phyloP scores from a whole-genome alignment of 1,140 invertebrate species.

The Hypothenemus hampei region DNA sequence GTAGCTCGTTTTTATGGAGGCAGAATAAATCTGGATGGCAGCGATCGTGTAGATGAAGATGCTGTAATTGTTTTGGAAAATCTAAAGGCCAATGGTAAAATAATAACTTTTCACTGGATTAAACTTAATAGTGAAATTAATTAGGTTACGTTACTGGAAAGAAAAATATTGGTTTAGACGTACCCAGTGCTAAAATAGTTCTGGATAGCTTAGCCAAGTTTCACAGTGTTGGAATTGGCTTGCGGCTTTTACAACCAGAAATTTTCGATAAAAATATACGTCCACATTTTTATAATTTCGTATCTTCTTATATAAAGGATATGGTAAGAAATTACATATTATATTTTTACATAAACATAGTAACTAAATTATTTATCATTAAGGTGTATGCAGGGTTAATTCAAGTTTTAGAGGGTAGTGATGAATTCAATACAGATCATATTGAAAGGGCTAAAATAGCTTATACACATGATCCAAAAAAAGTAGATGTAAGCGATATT shows the following conservation, averaged over 20 bases:
- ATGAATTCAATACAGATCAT: too few relatives aligned
- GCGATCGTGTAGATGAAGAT: not conserved
- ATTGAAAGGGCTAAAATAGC: too few relatives aligned
- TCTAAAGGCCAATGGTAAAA: not conserved
- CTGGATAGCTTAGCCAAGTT: not conserved
- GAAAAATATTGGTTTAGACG: not conserved
- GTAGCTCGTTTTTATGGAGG: not conserved
- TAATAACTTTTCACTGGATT: not conserved
- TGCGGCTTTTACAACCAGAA: not conserved
- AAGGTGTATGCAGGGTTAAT: too few relatives aligned
- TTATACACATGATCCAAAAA: too few relatives aligned
- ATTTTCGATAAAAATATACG: not conserved
- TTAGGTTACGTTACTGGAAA: not conserved
- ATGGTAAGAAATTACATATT: not conserved
- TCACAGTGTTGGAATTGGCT: not conserved
- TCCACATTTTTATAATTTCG: not conserved
- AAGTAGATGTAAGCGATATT: too few relatives aligned
- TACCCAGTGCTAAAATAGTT: not conserved
- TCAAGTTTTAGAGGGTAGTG: too few relatives aligned
- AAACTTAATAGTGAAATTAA: not conserved
- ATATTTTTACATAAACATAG: too few relatives aligned
- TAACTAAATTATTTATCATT: too few relatives aligned
- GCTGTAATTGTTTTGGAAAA: not conserved
- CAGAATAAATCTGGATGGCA: not conserved
- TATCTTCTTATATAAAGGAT: not conserved